Conservation (phyloP, 35 echinoderm and acorn worm species). For the Ptychodera flava region DNA sequence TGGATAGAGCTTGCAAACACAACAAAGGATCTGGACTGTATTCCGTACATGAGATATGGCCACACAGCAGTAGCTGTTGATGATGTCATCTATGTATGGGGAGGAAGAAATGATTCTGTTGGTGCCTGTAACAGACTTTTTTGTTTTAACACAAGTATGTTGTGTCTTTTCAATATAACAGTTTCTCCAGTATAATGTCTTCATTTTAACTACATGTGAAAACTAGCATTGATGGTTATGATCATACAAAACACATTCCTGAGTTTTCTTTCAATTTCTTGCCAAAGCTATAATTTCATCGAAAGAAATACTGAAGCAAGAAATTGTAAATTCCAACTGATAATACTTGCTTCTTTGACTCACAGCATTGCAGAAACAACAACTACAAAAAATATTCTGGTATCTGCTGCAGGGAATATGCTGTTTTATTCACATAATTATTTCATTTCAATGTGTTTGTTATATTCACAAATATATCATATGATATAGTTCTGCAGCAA, state of each 20-base stretch:
- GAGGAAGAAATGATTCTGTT: conserved; percentile 80
- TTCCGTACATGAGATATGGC: conserved; percentile 72
- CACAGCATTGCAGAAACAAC: too few species aligned
- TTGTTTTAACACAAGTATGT: conserved; percentile 90
- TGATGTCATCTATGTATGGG: conserved; percentile 79
- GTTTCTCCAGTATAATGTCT: too few species aligned
- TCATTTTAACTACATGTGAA: neutral
- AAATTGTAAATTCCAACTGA: neutral
- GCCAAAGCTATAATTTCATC: neutral
- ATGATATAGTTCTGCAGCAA: too few species aligned
- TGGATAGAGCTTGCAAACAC: conserved; percentile 45
- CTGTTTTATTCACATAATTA: too few species aligned
- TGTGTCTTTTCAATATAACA: too few species aligned
- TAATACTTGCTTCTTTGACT: too few species aligned
- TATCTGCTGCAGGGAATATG: too few species aligned
- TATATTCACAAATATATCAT: too few species aligned
- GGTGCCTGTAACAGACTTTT: conserved; percentile 75
- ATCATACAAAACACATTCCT: neutral
- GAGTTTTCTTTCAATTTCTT: neutral
- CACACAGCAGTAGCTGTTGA: conserved; percentile 73
- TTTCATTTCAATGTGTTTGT: too few species aligned
- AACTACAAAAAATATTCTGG: too few species aligned
- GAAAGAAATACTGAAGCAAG: neutral
- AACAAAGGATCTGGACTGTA: conserved; percentile 10
- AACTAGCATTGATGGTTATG: neutral